phyloP scores from a whole-genome alignment of 2,113 vertebrate species.

The Tragulus kanchil region DNA sequence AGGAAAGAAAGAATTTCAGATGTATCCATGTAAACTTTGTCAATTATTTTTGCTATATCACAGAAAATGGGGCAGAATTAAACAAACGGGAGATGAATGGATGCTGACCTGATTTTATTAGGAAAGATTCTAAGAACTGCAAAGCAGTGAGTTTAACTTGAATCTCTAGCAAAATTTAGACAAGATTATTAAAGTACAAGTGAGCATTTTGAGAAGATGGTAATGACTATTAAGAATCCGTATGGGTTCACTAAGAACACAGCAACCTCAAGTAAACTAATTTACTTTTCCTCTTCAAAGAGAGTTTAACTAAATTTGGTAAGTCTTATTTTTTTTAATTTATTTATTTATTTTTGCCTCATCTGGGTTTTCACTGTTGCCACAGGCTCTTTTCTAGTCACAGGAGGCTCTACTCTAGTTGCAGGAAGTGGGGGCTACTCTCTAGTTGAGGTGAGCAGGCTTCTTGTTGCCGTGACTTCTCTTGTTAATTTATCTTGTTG shows the following conservation, averaged over 20 bases:
- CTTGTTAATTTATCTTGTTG: too few species aligned
- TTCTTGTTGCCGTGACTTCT: too few species aligned
- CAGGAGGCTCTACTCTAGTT: too few species aligned
- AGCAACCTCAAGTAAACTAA: background rate
- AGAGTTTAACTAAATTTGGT: background rate
- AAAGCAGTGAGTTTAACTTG: background rate
- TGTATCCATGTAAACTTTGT: background rate
- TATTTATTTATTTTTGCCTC: too few species aligned
- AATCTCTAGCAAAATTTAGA: background rate
- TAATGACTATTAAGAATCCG: background rate
- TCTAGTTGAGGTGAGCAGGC: too few species aligned
- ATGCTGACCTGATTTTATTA: background rate
- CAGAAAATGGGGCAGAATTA: background rate
- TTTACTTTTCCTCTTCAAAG: background rate
- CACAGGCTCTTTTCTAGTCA: too few species aligned
- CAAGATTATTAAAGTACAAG: background rate
- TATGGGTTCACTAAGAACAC: background rate
- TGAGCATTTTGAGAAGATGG: background rate
- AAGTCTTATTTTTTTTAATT: too few species aligned
- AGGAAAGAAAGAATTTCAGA: background rate
- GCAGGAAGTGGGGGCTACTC: too few species aligned
- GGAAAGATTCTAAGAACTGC: background rate
- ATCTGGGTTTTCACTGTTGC: too few species aligned
- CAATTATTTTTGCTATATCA: background rate
- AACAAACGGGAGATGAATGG: background rate